Evolutionary conservation across 2,888 invertebrate species (phyloP), one percentile per base, ranked within the genome.

Genomic region (Tiliacea citrago): DNA sequence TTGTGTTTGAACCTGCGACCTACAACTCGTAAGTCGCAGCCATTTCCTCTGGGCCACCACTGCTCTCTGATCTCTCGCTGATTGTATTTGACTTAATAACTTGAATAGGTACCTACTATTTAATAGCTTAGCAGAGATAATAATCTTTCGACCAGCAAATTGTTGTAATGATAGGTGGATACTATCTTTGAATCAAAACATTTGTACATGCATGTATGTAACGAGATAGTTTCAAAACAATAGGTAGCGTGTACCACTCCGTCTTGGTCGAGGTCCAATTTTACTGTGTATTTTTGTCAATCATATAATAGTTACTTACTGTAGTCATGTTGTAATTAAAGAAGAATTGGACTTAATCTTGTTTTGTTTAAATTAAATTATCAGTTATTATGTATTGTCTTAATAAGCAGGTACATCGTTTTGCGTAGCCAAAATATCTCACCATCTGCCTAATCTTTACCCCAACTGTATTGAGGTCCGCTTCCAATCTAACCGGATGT

Each of bases 221-320:
- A 61, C 47, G 18, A 61, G 60, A 61, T 73, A 13, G 47, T 74
- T 77, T 57, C 18, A 42, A 80, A 77, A 77, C 81, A 77, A 80
- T 57, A 35, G 80, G 2, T 16, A 6, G n/a, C 18, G 29, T 49
- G 74, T 51, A 60, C 29, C 39, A 9, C 29, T 16, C 7, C 0
- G n/a, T 55, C 9, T 42, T n/a, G 16, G 6, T 42, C 29, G 42
- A 61, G 42, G 73, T 13, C 29, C 13, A n/a, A n/a, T 35, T 42
- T 45, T 21, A 16, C 57, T 47, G 2, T 39, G 21, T 42, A 21
- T 29, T 42, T 18, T 39, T 49, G 29, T n/a, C 39, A 61, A 73
- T 29, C 47, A 72, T 79, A 39, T 47, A n/a, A n/a, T 10, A 29
- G 47, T 29, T 13, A 47, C 13, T 16, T 10, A 39, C 39, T 39